These are phyloP conservation scores for Macropus fuliginosus DNA, from an alignment of 2,797 vertebrate genomes.

Conservation along the genomic window DNA sequence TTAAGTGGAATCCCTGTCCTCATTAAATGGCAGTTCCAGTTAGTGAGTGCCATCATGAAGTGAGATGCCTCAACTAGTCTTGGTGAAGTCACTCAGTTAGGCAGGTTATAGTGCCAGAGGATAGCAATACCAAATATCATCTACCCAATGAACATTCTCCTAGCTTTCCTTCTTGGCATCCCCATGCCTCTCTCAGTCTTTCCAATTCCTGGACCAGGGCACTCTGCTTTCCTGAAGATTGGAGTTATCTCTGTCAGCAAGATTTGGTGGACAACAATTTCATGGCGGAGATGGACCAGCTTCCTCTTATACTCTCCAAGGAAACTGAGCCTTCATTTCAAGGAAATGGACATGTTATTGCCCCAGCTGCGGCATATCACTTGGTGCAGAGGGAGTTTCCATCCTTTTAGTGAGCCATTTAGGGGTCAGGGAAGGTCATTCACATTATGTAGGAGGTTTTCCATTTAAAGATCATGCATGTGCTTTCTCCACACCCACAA, in stretches of 20 bases:
- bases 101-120: neutral
- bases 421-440: slow-evolving; percentile 32
- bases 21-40: neutral
- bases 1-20: neutral
- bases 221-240: neutral
- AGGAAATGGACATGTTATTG: neutral
- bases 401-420: neutral
- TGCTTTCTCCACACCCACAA: neutral
- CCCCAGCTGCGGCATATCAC: neutral
- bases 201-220: neutral
- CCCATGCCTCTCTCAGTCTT: neutral
- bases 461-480: neutral
- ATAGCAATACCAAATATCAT: neutral
- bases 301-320: neutral
- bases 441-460: slow-evolving; percentile 10
- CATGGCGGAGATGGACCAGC: neutral
- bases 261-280: slow-evolving; percentile 5
- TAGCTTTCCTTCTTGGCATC: neutral
- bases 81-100: slow-evolving; percentile 3
- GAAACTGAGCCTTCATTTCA: neutral
- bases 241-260: neutral
- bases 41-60: neutral
- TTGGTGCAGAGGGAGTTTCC: neutral
- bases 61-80: slow-evolving; percentile 4
- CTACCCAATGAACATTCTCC: neutral